phyloP scores from a whole-genome alignment of 2,113 vertebrate genomes.

The Lonchura striata region DNA sequence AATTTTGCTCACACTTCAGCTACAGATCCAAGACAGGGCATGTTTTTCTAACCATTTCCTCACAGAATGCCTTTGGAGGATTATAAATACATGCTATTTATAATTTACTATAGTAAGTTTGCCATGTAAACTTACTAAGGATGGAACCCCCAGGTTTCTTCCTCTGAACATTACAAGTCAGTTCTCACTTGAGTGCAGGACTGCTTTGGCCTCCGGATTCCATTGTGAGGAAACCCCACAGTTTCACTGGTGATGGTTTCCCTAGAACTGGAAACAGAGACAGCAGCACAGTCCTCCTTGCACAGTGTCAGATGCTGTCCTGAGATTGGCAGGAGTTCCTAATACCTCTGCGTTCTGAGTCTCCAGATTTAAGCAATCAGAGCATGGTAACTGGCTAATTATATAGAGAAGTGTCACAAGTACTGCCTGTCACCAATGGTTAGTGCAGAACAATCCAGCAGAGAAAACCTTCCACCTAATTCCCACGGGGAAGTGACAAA shows the following conservation, averaged over 20 bases:
- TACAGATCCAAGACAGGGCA: background rate
- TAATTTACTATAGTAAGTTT: background rate
- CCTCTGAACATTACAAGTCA: background rate
- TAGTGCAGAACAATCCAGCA: background rate
- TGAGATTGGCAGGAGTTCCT: background rate
- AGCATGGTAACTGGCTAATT: background rate
- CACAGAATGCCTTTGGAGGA: background rate
- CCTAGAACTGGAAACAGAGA: background rate
- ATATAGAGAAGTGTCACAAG: background rate
- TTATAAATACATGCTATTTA: background rate
- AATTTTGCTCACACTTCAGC: background rate
- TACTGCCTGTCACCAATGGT: background rate
- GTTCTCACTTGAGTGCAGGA: background rate
- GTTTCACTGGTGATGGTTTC: background rate
- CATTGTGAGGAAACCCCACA: background rate
- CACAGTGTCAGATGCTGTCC: background rate
- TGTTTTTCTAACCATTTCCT: background rate
- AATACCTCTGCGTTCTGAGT: background rate
- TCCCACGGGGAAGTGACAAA: background rate
- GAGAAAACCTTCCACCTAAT: background rate
- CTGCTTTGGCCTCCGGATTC: background rate
- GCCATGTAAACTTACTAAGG: background rate
- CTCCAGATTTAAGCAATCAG: background rate
- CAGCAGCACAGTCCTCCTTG: fast-evolving
- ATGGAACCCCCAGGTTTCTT: background rate